Conservation (phyloP, 2,113 vertebrate genomes). For the Spea multiplicata region DNA sequence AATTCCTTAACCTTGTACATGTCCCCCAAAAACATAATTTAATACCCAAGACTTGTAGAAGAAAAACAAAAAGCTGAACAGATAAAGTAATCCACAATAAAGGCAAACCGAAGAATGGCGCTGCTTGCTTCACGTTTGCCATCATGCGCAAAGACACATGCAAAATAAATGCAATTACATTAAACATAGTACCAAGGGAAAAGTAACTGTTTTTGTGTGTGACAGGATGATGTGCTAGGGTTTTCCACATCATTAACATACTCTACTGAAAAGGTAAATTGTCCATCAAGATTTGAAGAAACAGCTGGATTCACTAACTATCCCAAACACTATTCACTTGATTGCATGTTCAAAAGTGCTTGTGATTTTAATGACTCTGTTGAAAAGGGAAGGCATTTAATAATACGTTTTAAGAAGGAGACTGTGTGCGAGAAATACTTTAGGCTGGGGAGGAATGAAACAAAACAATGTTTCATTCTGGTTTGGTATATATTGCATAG, state of each 20-base stretch:
- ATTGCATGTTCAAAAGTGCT: slow-evolving; percentile 44
- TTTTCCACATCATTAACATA: slow-evolving; percentile 42
- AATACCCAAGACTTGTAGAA: too few species aligned
- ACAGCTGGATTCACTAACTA: slow-evolving; percentile 45
- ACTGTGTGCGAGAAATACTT: slow-evolving; percentile 17
- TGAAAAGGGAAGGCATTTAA: slow-evolving; percentile 32
- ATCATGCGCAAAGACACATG: too few species aligned
- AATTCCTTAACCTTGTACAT: too few species aligned
- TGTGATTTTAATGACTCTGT: slow-evolving; percentile 37
- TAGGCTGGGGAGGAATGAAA: neutral
- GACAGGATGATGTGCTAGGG: slow-evolving; percentile 42
- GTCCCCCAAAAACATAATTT: too few species aligned
- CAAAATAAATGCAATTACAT: neutral
- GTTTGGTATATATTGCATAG: too few species aligned
- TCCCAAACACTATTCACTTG: slow-evolving; percentile 42
- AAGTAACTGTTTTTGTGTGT: slow-evolving; percentile 39
- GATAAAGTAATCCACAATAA: too few species aligned
- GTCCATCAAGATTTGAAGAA: slow-evolving; percentile 44
- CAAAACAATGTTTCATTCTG: neutral
- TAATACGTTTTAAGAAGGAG: slow-evolving; percentile 10
- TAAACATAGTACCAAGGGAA: slow-evolving; percentile 33
- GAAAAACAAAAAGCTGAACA: too few species aligned
- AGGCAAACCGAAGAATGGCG: too few species aligned
- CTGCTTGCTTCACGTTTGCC: too few species aligned
- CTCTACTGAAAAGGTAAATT: slow-evolving; percentile 44